Conservation (phyloP, 2,888 invertebrate genomes). For the Ashinkailepas kermadecensis region DNA sequence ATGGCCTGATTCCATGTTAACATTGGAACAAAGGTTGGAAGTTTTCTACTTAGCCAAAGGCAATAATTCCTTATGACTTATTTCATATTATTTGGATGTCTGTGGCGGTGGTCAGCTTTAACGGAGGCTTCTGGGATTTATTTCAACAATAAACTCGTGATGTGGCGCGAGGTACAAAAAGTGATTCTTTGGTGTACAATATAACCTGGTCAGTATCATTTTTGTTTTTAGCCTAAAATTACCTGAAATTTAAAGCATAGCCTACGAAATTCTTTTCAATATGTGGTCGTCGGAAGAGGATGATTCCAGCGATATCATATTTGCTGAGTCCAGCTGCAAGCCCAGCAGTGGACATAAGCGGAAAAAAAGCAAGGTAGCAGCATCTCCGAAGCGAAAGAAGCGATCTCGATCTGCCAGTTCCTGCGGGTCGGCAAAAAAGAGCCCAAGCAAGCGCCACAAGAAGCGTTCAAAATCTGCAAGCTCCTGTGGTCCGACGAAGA, state of each 20-base stretch:
- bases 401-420: not conserved
- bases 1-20: no score
- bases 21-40: no score
- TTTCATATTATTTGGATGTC: no score
- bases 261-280: not conserved
- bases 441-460: not conserved
- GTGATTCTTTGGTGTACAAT: not conserved
- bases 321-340: constrained; percentile 1
- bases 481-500: not conserved
- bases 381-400: not conserved
- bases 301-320: constrained; percentile 11
- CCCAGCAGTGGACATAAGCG: not conserved
- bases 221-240: not conserved
- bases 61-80: no score
- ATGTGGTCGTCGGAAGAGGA: not conserved
- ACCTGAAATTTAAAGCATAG: not conserved
- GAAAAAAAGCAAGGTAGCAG: constrained; percentile 6
- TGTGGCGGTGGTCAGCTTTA: no score
- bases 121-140: no score
- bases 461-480: not conserved
- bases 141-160: not conserved
- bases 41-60: no score
- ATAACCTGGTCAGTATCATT: not conserved
- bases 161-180: not conserved
- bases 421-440: not conserved